Evolutionary conservation across 2,113 vertebrate genomes (phyloP), one percentile per base, ranked within the genome.

Genomic region (Bufo bufo): DNA sequence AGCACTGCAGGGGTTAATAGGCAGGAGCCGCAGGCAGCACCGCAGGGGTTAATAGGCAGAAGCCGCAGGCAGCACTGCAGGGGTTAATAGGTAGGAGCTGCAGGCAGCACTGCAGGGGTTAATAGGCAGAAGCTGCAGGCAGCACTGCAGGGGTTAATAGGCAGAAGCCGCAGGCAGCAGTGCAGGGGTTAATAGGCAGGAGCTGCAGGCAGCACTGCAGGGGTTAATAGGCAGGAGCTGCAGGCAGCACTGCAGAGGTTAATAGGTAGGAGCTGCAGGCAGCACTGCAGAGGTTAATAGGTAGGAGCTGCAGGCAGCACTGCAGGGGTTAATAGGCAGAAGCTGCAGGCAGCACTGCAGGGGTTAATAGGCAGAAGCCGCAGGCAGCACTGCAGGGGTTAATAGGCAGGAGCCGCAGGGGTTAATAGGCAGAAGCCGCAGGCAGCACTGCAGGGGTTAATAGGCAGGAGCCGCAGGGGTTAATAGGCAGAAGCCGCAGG

Each of bases 341-440:
- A 33, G 33, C n/a, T n/a, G n/a, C n/a, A n/a, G n/a, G n/a, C n/a
- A n/a, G n/a, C n/a, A n/a, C 33, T 33, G 33, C 52, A 72, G 23
- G 87, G 71, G 59, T 16, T 84, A 87, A 88, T 7, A 8, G 43
- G 17, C 20, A n/a, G n/a, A n/a, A n/a, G n/a, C n/a, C n/a, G n/a
- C n/a, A n/a, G 1, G 23, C 33, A n/a, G 91, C 84, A 88, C 23
- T 19, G 33, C 33, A 33, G 1, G 33, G 33, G 33, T 33, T 33
- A 33, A 33, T 1, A 33, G 33, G 33, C 1, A 33, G 33, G 33
- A n/a, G n/a, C n/a, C n/a, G n/a, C n/a, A n/a, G n/a, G n/a, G n/a
- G n/a, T n/a, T n/a, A n/a, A n/a, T n/a, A n/a, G n/a, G n/a, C n/a
- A n/a, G n/a, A n/a, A 33, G 33, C 33, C 1, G 33, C 1, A 33